Conservation (phyloP, 2,113 vertebrate genomes). For the Smithornis capensis region DNA sequence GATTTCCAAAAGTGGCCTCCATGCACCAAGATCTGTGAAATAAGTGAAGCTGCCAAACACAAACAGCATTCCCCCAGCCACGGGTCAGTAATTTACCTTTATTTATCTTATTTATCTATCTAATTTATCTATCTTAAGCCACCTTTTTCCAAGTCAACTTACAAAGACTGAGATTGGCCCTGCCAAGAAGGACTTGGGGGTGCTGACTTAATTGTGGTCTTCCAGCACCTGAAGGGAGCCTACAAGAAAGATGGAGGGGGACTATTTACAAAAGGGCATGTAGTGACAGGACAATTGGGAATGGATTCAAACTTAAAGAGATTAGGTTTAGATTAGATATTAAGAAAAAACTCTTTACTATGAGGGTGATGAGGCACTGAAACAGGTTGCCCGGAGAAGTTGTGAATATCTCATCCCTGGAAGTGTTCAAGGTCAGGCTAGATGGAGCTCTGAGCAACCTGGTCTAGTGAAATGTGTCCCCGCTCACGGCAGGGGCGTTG, state of each 20-base stretch:
- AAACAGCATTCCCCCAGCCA: not conserved
- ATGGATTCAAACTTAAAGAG: not conserved
- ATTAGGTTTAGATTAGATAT: not conserved
- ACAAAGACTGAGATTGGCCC: not conserved
- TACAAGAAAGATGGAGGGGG: not conserved
- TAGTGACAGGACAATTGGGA: not conserved
- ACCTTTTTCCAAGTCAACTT: not conserved
- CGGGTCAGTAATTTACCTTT: not conserved
- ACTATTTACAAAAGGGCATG: not conserved
- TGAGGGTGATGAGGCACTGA: not conserved
- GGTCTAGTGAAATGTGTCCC: not conserved
- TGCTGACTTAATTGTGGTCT: not conserved
- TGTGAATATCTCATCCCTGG: not conserved
- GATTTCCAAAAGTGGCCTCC: not conserved
- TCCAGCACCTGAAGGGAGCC: not conserved
- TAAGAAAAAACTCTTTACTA: not conserved
- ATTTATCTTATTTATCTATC: no score
- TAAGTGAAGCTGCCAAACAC: not conserved
- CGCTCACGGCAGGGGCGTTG: accelerated
- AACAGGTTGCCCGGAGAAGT: not conserved
- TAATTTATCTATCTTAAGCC: no score
- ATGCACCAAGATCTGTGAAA: not conserved
- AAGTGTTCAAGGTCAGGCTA: not conserved
- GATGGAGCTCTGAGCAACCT: not conserved
- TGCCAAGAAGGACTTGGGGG: not conserved